Percentiles rank a stretch among this genome's conserved stretches.
phyloP scores from a whole-genome alignment of 2,888 invertebrate genomes.

The Sminthurinus aureus region DNA sequence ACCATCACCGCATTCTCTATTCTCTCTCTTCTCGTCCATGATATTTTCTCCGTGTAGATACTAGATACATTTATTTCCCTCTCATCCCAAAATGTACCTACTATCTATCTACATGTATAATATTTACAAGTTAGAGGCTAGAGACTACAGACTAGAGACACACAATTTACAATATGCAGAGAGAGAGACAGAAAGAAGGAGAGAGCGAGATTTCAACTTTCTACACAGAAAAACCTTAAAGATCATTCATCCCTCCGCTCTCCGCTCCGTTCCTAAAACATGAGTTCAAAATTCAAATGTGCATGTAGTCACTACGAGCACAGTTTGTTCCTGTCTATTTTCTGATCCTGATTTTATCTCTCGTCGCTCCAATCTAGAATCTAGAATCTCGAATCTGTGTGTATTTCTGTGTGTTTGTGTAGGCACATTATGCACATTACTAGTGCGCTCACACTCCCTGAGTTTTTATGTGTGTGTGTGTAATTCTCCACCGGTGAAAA shows the following conservation, averaged over 20 bases:
- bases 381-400: not conserved
- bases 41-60: not conserved
- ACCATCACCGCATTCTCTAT: slow-evolving; percentile 40
- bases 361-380: not conserved
- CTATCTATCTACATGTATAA: no score
- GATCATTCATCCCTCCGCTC: no score
- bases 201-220: not conserved
- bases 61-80: not conserved
- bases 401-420: not conserved
- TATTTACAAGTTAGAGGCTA: no score
- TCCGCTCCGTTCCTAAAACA: no score
- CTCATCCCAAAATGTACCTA: not conserved
- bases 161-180: not conserved
- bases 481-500: not conserved
- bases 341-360: slow-evolving; percentile 8
- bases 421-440: not conserved
- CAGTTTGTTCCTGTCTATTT: slow-evolving; percentile 10
- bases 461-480: not conserved
- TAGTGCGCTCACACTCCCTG: not conserved
- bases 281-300: no score
- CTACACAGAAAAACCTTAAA: no score
- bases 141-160: no score
- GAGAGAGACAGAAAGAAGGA: not conserved
- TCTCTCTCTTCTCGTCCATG: not conserved
- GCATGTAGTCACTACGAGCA: no score